Conservation (phyloP, 2,113 vertebrate genomes). For the Apodemus sylvaticus region DNA sequence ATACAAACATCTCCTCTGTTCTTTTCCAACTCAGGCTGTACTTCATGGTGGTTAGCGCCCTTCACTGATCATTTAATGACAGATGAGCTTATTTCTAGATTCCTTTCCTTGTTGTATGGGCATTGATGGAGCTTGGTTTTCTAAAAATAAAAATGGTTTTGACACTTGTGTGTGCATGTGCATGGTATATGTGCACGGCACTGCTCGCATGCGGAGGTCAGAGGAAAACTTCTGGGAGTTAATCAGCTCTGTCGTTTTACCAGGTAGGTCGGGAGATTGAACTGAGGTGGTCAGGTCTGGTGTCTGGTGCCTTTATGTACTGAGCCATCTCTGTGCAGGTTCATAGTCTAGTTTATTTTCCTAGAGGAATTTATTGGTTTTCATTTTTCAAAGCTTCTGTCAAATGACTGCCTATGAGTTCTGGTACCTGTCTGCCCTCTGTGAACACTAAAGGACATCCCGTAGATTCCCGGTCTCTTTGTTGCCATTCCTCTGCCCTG, state of each 20-base stretch:
- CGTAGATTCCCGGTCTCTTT: not conserved
- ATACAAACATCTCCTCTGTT: not conserved
- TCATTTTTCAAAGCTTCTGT: conserved; percentile 23
- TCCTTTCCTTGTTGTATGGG: not conserved
- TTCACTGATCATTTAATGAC: not conserved
- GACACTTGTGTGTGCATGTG: not conserved
- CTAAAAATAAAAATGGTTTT: not conserved
- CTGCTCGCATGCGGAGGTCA: too few relatives aligned
- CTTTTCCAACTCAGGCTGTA: not conserved
- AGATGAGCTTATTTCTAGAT: too few relatives aligned
- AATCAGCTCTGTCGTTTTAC: too few relatives aligned
- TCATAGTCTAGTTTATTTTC: not conserved
- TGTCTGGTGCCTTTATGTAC: not conserved
- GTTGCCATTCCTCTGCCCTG: not conserved
- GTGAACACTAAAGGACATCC: not conserved
- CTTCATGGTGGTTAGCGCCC: not conserved
- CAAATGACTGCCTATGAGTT: not conserved
- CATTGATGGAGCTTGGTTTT: not conserved
- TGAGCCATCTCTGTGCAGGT: not conserved
- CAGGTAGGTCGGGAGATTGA: not conserved
- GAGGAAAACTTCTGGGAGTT: not conserved
- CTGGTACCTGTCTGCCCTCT: not conserved
- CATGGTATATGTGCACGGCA: too few relatives aligned
- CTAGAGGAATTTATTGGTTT: not conserved
- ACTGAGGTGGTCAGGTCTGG: too few relatives aligned